phyloP scores from a whole-genome alignment of 2,797 vertebrate genomes.

The Neomorphus geoffroyi region DNA sequence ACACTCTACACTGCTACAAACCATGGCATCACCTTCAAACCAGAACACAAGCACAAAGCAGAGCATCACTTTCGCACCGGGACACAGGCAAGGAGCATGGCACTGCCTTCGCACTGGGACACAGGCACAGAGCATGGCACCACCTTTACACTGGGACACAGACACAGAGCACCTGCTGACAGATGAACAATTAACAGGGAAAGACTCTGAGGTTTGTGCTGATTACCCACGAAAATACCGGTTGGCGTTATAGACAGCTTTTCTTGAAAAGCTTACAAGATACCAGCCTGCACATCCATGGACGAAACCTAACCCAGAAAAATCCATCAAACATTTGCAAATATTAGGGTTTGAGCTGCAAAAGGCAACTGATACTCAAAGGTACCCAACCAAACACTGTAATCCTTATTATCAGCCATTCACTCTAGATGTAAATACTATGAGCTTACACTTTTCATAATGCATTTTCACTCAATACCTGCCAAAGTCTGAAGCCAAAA shows the following conservation, averaged over 20 bases:
- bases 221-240: not conserved
- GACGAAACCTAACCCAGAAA: not conserved
- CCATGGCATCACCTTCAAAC: accelerated
- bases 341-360: not conserved
- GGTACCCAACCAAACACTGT: not conserved
- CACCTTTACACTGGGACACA: too few relatives aligned
- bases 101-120: too few relatives aligned
- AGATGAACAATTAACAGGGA: accelerated
- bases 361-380: not conserved
- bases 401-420: not conserved
- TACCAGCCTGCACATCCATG: accelerated
- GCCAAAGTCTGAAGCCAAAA: conserved; percentile 64
- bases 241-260: not conserved
- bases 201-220: not conserved
- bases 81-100: accelerated
- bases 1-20: accelerated
- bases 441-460: conserved; percentile 28
- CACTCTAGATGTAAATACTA: conserved; percentile 25
- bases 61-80: too few relatives aligned
- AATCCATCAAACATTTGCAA: not conserved
- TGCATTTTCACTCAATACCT: conserved; percentile 58
- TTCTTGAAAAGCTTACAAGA: not conserved
- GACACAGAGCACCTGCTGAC: not conserved
- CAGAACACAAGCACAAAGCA: too few relatives aligned
- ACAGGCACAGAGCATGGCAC: accelerated